These are phyloP conservation scores for Rhinoptilus africanus DNA, from an alignment of 2,113 vertebrate genomes.

Conservation along the genomic window DNA sequence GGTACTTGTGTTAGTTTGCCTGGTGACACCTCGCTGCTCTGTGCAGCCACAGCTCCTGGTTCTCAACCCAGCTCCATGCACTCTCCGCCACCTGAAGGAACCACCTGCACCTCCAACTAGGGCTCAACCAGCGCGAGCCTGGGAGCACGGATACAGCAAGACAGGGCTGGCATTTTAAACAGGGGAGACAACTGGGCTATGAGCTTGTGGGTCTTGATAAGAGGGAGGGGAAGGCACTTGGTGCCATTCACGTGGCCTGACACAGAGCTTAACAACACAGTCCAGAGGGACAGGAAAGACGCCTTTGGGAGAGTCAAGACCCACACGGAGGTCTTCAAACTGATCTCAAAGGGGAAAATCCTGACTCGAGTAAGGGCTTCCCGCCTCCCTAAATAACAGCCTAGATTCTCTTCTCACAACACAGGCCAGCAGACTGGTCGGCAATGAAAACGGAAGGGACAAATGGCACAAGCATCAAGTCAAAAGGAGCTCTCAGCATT, in stretches of 20 bases:
- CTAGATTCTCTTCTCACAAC: background rate
- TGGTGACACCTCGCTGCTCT: background rate
- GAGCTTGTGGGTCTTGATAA: background rate
- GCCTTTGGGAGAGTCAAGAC: background rate
- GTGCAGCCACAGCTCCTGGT: background rate
- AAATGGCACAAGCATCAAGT: background rate
- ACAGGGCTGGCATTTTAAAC: background rate
- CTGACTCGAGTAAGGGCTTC: background rate
- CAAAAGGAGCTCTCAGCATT: background rate
- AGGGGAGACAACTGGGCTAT: background rate
- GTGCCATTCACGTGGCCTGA: background rate
- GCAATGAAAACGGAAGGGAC: background rate
- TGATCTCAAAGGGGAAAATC: background rate
- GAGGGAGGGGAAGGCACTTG: background rate
- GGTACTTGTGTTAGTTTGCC: background rate
- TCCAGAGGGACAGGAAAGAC: background rate
- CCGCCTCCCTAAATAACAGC: background rate
- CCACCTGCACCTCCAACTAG: background rate
- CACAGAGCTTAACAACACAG: background rate
- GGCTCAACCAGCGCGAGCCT: background rate
- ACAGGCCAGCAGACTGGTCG: background rate
- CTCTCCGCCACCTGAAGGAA: background rate
- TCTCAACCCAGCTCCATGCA: background rate
- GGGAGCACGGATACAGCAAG: accelerated
- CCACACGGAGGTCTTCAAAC: background rate